Conservation (phyloP, 1,140 invertebrate species). For the Microplitis mediator region DNA sequence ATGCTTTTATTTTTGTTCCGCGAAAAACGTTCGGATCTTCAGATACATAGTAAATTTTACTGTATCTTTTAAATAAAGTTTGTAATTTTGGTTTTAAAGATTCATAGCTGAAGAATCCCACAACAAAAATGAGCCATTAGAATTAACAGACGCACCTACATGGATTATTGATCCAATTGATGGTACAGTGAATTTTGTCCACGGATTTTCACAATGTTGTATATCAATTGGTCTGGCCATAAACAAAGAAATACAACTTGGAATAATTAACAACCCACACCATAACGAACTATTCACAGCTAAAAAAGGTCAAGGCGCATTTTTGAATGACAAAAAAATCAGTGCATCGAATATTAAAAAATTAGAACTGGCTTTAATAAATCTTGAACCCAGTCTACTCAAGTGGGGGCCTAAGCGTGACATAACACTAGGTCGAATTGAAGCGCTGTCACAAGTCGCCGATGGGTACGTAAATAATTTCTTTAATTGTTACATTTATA, state of each 20-base stretch:
- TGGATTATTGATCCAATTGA: slow-evolving; percentile 89
- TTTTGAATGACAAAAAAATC: slow-evolving; percentile 70
- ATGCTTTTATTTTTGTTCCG: no score
- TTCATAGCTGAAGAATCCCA: slow-evolving; percentile 85
- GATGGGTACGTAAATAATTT: slow-evolving; percentile 37
- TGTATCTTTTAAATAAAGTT: no score
- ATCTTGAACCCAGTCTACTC: slow-evolving; percentile 33
- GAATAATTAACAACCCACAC: slow-evolving; percentile 80
- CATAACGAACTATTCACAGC: slow-evolving; percentile 76
- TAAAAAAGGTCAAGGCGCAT: slow-evolving; percentile 75
- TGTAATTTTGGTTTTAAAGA: slow-evolving; percentile 53
- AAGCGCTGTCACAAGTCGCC: slow-evolving; percentile 20
- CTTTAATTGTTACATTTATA: no score
- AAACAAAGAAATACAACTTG: slow-evolving; percentile 70
- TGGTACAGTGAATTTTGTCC: slow-evolving; percentile 77
- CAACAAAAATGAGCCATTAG: slow-evolving; percentile 57
- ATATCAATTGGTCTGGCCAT: slow-evolving; percentile 71
- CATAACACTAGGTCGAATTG: slow-evolving; percentile 32
- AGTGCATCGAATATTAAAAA: slow-evolving; percentile 37
- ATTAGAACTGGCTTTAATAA: slow-evolving; percentile 40
- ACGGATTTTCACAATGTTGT: slow-evolving; percentile 67
- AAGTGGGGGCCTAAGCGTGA: slow-evolving; percentile 21
- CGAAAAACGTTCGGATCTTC: no score
- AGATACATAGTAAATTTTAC: background rate
- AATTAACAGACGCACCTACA: slow-evolving; percentile 81